phyloP scores from a whole-genome alignment of 2,797 vertebrate genomes.

The Pangasius mekongensis region DNA sequence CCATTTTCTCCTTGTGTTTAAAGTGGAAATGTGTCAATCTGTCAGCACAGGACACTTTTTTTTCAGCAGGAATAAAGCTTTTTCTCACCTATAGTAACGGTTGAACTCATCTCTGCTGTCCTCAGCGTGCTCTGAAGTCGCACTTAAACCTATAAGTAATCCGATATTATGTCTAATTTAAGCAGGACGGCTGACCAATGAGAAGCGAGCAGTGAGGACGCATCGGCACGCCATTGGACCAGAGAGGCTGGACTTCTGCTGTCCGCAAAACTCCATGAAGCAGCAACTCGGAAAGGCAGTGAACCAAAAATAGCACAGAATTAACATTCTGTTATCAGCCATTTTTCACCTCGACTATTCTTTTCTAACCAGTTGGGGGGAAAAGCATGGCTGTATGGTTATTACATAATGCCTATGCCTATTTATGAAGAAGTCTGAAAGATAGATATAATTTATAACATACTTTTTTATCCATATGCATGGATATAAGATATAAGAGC shows the following conservation, averaged over 20 bases:
- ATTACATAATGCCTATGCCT: neutral
- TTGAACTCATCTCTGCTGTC: slow-evolving; percentile 45
- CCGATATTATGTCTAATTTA: slow-evolving; percentile 41
- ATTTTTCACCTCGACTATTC: neutral
- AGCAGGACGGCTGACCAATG: slow-evolving; percentile 43
- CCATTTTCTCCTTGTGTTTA: neutral
- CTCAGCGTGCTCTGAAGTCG: neutral
- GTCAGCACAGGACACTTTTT: neutral
- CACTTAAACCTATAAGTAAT: slow-evolving; percentile 21
- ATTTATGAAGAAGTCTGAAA: neutral
- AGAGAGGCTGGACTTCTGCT: slow-evolving; percentile 27
- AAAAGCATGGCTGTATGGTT: too few relatives aligned
- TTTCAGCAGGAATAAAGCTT: neutral
- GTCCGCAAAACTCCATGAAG: neutral
- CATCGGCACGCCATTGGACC: slow-evolving; percentile 38
- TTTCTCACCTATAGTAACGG: slow-evolving; percentile 48
- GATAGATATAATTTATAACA: neutral
- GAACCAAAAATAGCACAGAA: slow-evolving; percentile 37
- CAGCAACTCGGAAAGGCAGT: slow-evolving; percentile 35
- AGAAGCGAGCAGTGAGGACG: slow-evolving; percentile 29
- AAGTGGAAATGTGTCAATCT: neutral
- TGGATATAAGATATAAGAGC: neutral
- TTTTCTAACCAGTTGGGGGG: neutral
- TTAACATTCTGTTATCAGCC: neutral
- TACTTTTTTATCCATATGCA: neutral